Conservation (phyloP, 2,113 vertebrate species). For the Rissa tridactyla region DNA sequence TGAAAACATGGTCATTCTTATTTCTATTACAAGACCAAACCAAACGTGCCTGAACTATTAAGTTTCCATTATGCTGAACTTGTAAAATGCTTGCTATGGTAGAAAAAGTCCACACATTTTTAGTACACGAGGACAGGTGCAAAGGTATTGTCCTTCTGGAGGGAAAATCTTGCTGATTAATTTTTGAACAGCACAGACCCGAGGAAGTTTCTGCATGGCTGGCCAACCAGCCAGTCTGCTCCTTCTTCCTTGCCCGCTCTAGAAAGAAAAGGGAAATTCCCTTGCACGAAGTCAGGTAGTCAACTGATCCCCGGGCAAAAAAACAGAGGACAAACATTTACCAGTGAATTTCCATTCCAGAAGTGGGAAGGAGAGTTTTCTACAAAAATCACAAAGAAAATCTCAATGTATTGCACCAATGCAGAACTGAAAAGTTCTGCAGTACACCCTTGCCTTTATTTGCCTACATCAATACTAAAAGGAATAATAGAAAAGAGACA, state of each 20-base stretch:
- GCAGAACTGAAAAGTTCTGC: neutral
- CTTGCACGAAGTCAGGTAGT: neutral
- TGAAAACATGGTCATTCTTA: neutral
- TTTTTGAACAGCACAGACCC: neutral
- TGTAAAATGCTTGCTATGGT: neutral
- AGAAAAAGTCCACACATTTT: neutral
- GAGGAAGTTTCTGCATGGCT: conserved; percentile 22
- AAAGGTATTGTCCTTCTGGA: neutral
- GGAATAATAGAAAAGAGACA: neutral
- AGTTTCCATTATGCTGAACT: neutral
- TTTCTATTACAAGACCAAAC: neutral
- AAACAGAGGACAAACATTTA: conserved; percentile 44
- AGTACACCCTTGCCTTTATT: neutral
- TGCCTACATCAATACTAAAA: neutral
- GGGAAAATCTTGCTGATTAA: neutral
- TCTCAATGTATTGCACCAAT: neutral
- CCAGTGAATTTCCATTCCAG: conserved; percentile 44
- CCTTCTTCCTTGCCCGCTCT: neutral
- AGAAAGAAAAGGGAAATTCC: conserved; percentile 47
- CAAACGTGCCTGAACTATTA: neutral
- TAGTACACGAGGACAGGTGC: neutral
- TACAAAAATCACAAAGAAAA: neutral
- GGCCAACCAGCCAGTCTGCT: neutral
- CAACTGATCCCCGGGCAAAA: neutral
- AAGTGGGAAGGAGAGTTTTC: neutral